Percentiles rank a stretch among this genome's conserved stretches.
phyloP scores from a whole-genome alignment of 2,113 vertebrate genomes.

The Phrynosoma blainvillii region DNA sequence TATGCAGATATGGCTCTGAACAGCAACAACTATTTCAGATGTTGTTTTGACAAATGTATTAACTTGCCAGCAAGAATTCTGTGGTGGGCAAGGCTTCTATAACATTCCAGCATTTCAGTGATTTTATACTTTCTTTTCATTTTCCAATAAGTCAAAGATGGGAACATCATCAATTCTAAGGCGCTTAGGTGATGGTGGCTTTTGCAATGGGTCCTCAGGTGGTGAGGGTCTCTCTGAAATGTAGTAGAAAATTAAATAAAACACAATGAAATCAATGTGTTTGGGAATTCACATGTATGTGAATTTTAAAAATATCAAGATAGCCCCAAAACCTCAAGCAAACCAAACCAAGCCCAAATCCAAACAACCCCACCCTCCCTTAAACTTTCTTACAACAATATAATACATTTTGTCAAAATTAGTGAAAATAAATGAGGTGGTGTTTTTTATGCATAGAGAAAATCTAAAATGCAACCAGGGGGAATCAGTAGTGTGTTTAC shows the following conservation, averaged over 20 bases:
- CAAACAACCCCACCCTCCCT: too few relatives aligned
- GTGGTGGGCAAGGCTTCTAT: background rate
- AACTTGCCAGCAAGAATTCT: background rate
- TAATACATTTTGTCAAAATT: background rate
- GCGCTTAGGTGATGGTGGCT: constrained; percentile 85
- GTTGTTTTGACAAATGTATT: background rate
- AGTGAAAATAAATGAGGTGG: too few relatives aligned
- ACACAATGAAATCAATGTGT: background rate
- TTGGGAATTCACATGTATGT: background rate
- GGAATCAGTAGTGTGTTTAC: too few relatives aligned
- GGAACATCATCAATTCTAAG: constrained; percentile 73
- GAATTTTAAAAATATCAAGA: background rate
- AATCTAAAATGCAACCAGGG: too few relatives aligned
- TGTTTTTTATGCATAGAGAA: background rate
- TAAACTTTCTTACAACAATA: background rate
- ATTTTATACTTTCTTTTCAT: constrained; percentile 21
- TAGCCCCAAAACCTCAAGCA: background rate
- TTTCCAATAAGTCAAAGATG: constrained; percentile 38
- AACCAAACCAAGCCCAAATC: background rate
- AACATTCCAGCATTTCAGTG: background rate
- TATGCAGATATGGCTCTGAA: background rate
- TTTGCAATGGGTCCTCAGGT: constrained; percentile 77
- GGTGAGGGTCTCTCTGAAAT: constrained; percentile 81
- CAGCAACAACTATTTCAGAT: background rate
- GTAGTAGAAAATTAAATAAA: background rate